Conservation (phyloP, 2,888 invertebrate genomes). For the Microdon myrmicae region DNA sequence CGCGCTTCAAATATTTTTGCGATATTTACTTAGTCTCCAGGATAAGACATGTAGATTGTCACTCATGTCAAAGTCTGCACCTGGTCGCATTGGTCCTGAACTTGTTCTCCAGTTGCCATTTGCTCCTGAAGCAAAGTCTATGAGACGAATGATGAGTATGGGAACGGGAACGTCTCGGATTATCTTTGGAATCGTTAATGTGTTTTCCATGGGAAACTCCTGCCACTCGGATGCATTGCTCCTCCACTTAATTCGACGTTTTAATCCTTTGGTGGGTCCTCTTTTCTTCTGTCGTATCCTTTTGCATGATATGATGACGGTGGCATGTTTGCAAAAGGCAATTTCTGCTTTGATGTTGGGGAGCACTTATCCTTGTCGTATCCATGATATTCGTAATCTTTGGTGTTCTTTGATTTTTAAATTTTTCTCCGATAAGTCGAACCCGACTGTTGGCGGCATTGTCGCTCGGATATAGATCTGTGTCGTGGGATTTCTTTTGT, state of each 20-base stretch:
- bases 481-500: constrained; percentile 37
- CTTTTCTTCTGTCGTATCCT: too few species aligned
- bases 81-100: too few species aligned
- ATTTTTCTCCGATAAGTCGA: constrained; percentile 35
- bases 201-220: constrained; percentile 25
- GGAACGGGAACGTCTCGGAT: constrained; percentile 23
- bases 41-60: constrained; percentile 29
- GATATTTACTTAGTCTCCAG: constrained; percentile 35
- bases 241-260: constrained; percentile 17
- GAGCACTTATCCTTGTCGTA: constrained; percentile 2
- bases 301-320: constrained; percentile 11
- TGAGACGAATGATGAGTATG: too few species aligned
- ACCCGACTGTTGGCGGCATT: constrained; percentile 4
- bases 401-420: constrained; percentile 36
- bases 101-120: too few species aligned
- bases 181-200: constrained; percentile 42
- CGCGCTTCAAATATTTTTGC: constrained; percentile 33
- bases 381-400: constrained; percentile 11
- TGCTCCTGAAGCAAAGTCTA: too few species aligned
- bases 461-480: constrained; percentile 32
- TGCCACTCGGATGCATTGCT: constrained; percentile 4
- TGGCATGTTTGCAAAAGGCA: constrained; percentile 5
- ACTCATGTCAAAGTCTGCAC: constrained; percentile 37
- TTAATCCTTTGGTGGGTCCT: constrained; percentile 43
- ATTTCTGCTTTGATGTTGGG: constrained; percentile 35